Base-by-base conservation (phyloP, 2,888 invertebrate genomes). In the Coronaproctus castanopsis region DNA sequence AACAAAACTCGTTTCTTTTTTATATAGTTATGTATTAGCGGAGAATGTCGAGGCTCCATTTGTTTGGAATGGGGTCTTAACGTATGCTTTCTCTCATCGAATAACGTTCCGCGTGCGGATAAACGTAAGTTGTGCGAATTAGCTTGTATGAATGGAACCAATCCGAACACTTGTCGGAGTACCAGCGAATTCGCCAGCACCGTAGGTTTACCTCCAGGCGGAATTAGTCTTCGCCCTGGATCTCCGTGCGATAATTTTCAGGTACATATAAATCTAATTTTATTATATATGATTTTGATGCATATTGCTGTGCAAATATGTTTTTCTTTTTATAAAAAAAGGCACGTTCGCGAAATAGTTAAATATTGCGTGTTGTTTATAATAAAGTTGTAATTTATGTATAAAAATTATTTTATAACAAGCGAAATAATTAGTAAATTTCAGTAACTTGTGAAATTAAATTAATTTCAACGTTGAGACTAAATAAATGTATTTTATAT, bases 201-300 rank as follows among this genome's bases (percentile, higher is more conserved):
- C 22, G 83, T 84, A 22, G 83, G 83, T 23, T 72, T 90, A 67
- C 87, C 87, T 0, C 73, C 74, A 1, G 87, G 85, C 18, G 90
- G 89, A 19, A 89, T 90, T 65, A 88, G 86, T 66, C 74, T 96
- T 64, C 77, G 92, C 57, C 95, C 95, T 3, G 96, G 98, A 21
- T 92, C 96, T 55, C 97, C 98, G 0, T 98, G 98, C 73, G 95
- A 98, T 74, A 95, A 98, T 74, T 98, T 93, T 77, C 89, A 90
- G 79, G 86, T 85, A 72, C 48, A n/a, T 20, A 10, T n/a, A 24
- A 53, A n/a, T n/a, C n/a, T n/a, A n/a, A n/a, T n/a, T n/a, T n/a
- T n/a, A 20, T 1, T 21, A 18, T 53, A n/a, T 53, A n/a, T 20
- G 19, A 20, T 52, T 52, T 10, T 14, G 10, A 19, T 52, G 19